Evolutionary conservation across 2,113 vertebrate genomes (phyloP).

Genomic region (Axis porcinus): DNA sequence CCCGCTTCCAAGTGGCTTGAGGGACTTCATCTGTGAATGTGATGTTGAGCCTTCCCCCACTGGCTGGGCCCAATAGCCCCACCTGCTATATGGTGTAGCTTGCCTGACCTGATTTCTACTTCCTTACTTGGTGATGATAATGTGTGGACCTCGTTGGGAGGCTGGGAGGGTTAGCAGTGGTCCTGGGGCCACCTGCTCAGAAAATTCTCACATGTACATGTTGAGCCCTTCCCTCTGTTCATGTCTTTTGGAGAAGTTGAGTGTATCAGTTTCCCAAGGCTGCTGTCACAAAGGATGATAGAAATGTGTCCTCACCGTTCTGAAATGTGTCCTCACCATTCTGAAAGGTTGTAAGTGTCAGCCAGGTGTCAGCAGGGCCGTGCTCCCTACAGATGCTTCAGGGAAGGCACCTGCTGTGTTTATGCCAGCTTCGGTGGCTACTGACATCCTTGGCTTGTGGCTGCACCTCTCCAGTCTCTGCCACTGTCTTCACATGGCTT

Average conservation of each 20-base stretch:
- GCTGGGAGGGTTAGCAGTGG: neutral
- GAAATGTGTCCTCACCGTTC: neutral
- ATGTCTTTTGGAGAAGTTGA: neutral
- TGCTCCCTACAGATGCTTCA: accelerated
- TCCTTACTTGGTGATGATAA: neutral
- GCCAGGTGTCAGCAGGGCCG: neutral
- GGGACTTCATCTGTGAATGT: accelerated
- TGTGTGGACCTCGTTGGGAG: too few species aligned
- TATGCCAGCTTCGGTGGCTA: accelerated
- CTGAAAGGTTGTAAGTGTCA: neutral
- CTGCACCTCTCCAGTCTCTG: neutral
- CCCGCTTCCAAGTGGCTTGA: accelerated
- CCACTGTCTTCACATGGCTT: too few species aligned
- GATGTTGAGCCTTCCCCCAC: neutral
- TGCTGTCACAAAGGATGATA: neutral
- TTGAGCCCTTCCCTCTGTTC: neutral
- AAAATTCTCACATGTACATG: neutral
- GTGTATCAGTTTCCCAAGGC: neutral
- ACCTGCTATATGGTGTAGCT: accelerated
- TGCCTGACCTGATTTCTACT: neutral
- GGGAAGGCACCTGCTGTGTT: neutral
- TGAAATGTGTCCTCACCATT: neutral
- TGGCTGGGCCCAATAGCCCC: neutral
- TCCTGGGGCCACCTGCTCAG: accelerated
- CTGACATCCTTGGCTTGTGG: neutral